phyloP scores from a whole-genome alignment of 2,113 vertebrate species.

The Cyrtonyx montezumae region DNA sequence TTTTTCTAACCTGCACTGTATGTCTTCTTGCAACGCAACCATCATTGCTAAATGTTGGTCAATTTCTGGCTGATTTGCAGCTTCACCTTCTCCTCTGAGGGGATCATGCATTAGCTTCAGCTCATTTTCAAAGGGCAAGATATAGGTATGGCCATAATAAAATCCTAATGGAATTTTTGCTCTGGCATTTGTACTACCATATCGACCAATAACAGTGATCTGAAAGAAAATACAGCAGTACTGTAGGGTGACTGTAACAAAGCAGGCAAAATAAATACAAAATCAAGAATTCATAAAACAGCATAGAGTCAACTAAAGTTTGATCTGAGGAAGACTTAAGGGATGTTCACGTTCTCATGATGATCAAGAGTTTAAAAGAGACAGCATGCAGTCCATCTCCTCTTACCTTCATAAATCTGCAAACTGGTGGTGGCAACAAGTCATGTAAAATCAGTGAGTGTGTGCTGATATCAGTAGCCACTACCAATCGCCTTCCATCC shows the following conservation, averaged over 20 bases:
- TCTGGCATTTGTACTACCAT: slow-evolving; percentile 97
- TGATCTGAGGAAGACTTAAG: background rate
- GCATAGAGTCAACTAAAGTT: background rate
- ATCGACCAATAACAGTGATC: slow-evolving; percentile 98
- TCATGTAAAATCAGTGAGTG: slow-evolving; percentile 98
- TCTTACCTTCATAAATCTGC: slow-evolving; percentile 98
- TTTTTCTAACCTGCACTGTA: slow-evolving; percentile 92
- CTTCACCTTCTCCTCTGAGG: slow-evolving; percentile 90
- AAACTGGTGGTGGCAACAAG: slow-evolving; percentile 94
- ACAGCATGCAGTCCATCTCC: background rate
- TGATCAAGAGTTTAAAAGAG: background rate
- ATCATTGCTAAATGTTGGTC: slow-evolving; percentile 98
- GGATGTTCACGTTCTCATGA: background rate
- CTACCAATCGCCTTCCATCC: slow-evolving; percentile 93
- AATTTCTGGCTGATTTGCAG: slow-evolving; percentile 90
- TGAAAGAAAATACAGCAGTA: slow-evolving; percentile 58
- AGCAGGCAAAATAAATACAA: background rate
- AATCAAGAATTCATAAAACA: background rate
- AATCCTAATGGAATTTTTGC: slow-evolving; percentile 97
- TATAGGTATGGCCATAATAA: slow-evolving; percentile 98
- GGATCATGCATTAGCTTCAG: slow-evolving; percentile 96
- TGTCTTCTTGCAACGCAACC: slow-evolving; percentile 96
- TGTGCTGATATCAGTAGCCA: slow-evolving; percentile 97
- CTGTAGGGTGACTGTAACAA: background rate
- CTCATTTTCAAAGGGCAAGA: slow-evolving; percentile 96